Evolutionary conservation across 2,113 vertebrate species (phyloP), one percentile per base, ranked within the genome.

Genomic region (Variabilichromis moorii): DNA sequence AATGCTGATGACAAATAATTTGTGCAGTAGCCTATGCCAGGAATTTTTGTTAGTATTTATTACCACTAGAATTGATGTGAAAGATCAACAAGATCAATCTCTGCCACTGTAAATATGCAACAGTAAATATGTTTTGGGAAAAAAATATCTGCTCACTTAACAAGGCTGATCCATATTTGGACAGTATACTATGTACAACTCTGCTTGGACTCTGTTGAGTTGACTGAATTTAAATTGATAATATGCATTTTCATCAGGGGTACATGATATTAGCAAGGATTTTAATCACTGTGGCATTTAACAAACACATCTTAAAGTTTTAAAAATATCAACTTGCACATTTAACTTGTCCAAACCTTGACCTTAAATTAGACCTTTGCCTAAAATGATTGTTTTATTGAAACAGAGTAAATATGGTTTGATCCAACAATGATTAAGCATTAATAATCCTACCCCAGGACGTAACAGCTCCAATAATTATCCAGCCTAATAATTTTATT

Each of bases 381-480:
- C 73, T 78, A n/a, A 51, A 33, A 78, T 1, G 1, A 19, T 19
- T 31, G 26, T 78, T 50, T n/a, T 78, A 19, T 78, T 78, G 45
- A 78, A 50, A 28, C 71, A 12, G 1, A 73, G 4, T 31, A 19
- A 28, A 78, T n/a, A 50, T 13, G 42, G 24, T 31, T 78, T 31
- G 9, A 3, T 50, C 16, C 42, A 78, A 31, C 26, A 50, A 47
- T 12, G 26, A 51, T 9, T 78, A n/a, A 31, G 2, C 1, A 9
- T 45, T 47, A 73, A 73, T 73, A 3, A 50, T 51, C 26, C 73
- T 28, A 78, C 42, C 26, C 42, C 16, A 50, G 16, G 73, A 47
- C 0, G 0, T 47, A 1, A 76, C 45, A 19, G 40, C 42, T 19
- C 45, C 45, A 31, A 50, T 31, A 50, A 50, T 17, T 8, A 78